Conservation (phyloP, 2,113 vertebrate genomes). For the Chaetodon auriga region DNA sequence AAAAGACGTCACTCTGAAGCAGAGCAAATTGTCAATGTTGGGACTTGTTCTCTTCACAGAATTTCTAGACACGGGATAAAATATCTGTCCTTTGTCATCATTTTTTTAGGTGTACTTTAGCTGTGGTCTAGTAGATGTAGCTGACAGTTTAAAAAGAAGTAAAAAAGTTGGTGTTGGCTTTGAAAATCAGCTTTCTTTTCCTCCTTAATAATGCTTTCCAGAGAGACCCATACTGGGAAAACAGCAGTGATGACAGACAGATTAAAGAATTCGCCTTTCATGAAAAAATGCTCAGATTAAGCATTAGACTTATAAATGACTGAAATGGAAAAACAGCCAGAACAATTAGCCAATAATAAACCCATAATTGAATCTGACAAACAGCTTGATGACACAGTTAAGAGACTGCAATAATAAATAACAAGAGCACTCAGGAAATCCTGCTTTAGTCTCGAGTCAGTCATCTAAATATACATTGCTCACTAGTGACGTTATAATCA, state of each 20-base stretch:
- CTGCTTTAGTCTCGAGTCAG: slow-evolving; percentile 40
- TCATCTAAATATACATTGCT: slow-evolving; percentile 66
- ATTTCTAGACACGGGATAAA: neutral
- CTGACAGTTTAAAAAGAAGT: slow-evolving; percentile 2
- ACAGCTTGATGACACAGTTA: slow-evolving; percentile 44
- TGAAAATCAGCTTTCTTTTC: slow-evolving; percentile 51
- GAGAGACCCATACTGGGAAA: slow-evolving; percentile 17
- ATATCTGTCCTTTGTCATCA: neutral
- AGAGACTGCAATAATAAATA: slow-evolving; percentile 61
- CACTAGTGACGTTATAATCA: slow-evolving; percentile 48
- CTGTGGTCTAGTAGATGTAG: neutral
- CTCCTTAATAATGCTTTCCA: slow-evolving; percentile 49
- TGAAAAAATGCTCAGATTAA: slow-evolving; percentile 31
- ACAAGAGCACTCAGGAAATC: slow-evolving; percentile 47
- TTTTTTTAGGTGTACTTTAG: slow-evolving; percentile 2
- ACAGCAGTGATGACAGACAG: slow-evolving; percentile 39
- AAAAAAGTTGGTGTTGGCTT: slow-evolving; percentile 25
- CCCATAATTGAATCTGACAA: slow-evolving; percentile 51
- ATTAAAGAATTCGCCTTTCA: slow-evolving; percentile 28
- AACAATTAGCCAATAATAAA: slow-evolving; percentile 37
- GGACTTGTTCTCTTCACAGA: neutral
- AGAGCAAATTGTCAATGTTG: neutral
- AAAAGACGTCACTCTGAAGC: neutral
- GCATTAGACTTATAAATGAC: slow-evolving; percentile 38
- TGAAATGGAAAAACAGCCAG: slow-evolving; percentile 34